Percentiles rank a stretch among this genome's conserved stretches.
Conservation (phyloP, 2,888 invertebrate species). For the Cryptocephalus primarius region DNA sequence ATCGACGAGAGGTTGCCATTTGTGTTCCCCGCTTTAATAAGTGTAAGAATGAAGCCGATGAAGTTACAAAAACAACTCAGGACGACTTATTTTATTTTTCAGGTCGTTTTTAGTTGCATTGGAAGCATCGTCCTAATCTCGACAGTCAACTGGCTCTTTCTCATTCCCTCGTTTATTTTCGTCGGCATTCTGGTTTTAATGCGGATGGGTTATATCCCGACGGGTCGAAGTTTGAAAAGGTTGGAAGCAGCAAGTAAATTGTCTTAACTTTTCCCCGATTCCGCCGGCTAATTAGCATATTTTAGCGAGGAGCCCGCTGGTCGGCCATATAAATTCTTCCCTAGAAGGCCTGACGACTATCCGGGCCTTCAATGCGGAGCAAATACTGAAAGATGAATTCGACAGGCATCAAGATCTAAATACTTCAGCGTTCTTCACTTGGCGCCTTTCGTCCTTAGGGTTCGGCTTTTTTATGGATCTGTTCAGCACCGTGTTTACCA, state of each 20-base stretch:
- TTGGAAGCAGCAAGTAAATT: conserved; percentile 17
- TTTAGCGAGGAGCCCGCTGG: conserved; percentile 26
- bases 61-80: too few relatives aligned
- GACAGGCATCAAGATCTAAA: conserved; percentile 28
- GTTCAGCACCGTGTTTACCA: conserved; percentile 15
- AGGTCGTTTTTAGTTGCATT: conserved; percentile 7
- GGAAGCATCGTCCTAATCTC: conserved; percentile 11
- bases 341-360: conserved; percentile 29
- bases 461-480: conserved; percentile 25
- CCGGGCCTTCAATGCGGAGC: conserved; percentile 22
- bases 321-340: conserved; percentile 28
- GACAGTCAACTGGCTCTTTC: conserved; percentile 12
- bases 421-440: conserved; percentile 23
- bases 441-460: conserved; percentile 17
- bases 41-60: conserved; percentile 1
- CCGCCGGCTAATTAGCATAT: conserved; percentile 1
- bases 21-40: conserved; percentile 3
- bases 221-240: conserved; percentile 18
- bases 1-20: conserved; percentile 16
- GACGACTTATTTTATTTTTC: conserved; percentile 1
- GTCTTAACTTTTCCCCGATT: conserved; percentile 14
- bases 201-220: conserved; percentile 13
- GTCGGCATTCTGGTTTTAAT: conserved; percentile 9
- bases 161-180: conserved; percentile 10
- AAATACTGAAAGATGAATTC: conserved; percentile 23